Evolutionary conservation across 2,888 invertebrate species (phyloP), one percentile per base, ranked within the genome.

Genomic region (Parasteatoda lunata): DNA sequence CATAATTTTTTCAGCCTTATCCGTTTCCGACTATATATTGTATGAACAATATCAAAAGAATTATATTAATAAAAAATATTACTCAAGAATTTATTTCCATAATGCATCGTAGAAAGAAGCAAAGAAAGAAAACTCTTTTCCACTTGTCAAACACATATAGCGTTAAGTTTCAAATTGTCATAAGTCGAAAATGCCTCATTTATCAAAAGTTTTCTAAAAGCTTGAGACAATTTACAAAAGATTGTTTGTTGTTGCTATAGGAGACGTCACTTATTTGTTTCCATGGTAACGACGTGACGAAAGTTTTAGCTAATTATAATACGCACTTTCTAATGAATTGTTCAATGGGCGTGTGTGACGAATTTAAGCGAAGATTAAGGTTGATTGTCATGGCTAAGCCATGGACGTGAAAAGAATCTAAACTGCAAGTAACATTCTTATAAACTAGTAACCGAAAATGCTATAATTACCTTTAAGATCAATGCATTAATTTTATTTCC

Each of bases 121-220:
- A 73, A 52, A 52, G 52, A 52, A 54, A 9, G 49, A 6, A 47
- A 70, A 47, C n/a, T 11, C 48, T 47, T 70, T 5, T n/a, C 48
- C 70, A 54, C 72, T 15, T 73, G 54, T 64, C 69, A 9, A 51
- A 15, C 75, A 11, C 81, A 7, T 48, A 70, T 8, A 65, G 71
- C 72, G 77, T 77, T 77, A 77, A 77, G 77, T 77, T 84, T 84
- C 83, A 77, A 77, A 84, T 84, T 84, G 83, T 84, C 83, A 84
- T 77, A 84, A 84, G 71, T 70, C 77, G 71, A 77, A 77, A 84
- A 77, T 65, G 72, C 77, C 83, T 84, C 83, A 84, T 84, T 84
- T 77, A 84, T 84, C 83, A 84, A 84, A 84, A 84, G 72, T 84
- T 54, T 70, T 69, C 76, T n/a, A 59, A 76, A 76, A 76, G 65